Percentiles rank a stretch among this genome's conserved stretches.
Evolutionary conservation across 2,888 invertebrate species (phyloP).

Genomic region (Stenichneumon culpator): DNA sequence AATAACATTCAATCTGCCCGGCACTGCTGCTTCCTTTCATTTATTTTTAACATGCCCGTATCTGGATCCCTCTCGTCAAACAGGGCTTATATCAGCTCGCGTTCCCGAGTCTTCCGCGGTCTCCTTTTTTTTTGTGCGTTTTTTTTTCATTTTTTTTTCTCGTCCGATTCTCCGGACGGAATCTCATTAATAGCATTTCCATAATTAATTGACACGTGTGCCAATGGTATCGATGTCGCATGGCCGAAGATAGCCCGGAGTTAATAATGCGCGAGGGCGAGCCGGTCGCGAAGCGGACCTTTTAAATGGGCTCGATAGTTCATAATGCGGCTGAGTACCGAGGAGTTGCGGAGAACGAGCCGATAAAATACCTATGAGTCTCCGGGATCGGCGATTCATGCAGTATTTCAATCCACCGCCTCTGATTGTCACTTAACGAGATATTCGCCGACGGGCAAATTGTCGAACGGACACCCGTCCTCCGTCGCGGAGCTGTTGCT

Average conservation of each 20-base stretch:
- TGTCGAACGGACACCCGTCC: conserved; percentile 70
- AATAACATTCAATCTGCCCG: conserved; percentile 78
- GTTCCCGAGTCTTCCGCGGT: conserved; percentile 9
- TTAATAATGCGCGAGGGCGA: conserved; percentile 42
- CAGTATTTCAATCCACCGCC: conserved; percentile 80
- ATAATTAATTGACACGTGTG: conserved; percentile 59
- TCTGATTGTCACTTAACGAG: conserved; percentile 84
- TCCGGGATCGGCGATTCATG: conserved; percentile 71
- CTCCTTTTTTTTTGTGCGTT: background rate
- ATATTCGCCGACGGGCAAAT: conserved; percentile 81
- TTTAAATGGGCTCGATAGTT: conserved; percentile 22
- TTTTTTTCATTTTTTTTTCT: conserved; percentile 6
- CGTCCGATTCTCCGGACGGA: conserved; percentile 5
- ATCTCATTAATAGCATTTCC: conserved; percentile 62
- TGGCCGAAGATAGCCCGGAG: background rate
- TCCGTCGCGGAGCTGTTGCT: conserved; percentile 15
- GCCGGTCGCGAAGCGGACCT: conserved; percentile 1
- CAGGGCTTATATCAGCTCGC: conserved; percentile 53
- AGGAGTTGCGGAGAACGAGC: conserved; percentile 17
- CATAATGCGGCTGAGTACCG: conserved; percentile 25
- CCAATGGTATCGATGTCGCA: conserved; percentile 12
- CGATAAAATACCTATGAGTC: conserved; percentile 49
- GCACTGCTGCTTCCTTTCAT: conserved; percentile 65
- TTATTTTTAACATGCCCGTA: conserved; percentile 41
- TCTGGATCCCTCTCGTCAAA: conserved; percentile 75